Base-by-base conservation (phyloP, 2,797 vertebrate species). In the Hippocampus kuda region DNA sequence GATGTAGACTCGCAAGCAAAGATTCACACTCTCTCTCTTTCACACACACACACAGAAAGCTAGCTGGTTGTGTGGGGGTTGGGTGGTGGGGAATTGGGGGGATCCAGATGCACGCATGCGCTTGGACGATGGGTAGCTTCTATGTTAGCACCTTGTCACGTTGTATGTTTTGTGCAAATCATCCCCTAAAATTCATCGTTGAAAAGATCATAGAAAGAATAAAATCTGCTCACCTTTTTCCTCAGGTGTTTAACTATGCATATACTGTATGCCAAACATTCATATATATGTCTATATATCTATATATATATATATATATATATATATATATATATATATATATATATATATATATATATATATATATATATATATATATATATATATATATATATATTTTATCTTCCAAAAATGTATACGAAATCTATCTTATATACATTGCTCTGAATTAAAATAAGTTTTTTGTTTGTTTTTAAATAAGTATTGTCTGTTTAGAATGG, bases 121-220 rank as follows among this genome's bases (percentile, higher is more conserved):
- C 82, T 83, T 84, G 84, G 81, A 88, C 74, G 74, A 87, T 89
- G 89, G 83, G 89, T 91, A 90, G 90, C 87, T 91, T 89, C 86
- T 89, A 91, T 90, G 89, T 87, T 93, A 93, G 92, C 91, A 93
- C 92, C 92, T 91, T 91, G 88, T 90, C 91, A 92, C 90, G 90
- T 91, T 91, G 34, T 34, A 24, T 56, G 86, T 90, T 92, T 93
- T 92, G 92, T 93, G 92, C 91, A 92, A 93, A 92, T 91, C 88
- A 87, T 90, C 89, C 89, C 91, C 89, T 87, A 89, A 27, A 65
- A 88, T 89, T 90, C 87, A 88, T 84, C 89, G 84, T 86, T 90
- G 81, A 83, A 87, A 86, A 90, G 88, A 87, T 90, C 87, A 88
- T 93, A 92, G 85, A 92, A 92, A 93, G 89, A 91, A 92, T 92